phyloP scores from a whole-genome alignment of 2,797 vertebrate genomes.

The Cryptoblepharus egeriae region DNA sequence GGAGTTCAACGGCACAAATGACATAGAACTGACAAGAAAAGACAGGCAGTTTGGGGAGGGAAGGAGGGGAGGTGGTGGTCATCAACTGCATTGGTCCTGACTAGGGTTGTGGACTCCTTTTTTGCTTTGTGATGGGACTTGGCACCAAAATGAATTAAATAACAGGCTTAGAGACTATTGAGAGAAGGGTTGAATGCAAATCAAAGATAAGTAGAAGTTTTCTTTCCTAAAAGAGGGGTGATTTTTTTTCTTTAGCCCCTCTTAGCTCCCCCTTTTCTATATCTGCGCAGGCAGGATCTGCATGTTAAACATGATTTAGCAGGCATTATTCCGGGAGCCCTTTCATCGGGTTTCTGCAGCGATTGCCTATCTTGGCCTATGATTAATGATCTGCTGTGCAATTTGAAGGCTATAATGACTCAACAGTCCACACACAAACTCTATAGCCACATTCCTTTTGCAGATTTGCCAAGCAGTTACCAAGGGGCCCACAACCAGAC shows the following conservation, averaged over 20 bases:
- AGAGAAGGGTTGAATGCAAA: constrained; percentile 85
- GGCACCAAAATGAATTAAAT: constrained; percentile 87
- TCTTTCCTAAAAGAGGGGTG: constrained; percentile 84
- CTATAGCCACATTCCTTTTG: constrained; percentile 86
- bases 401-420: constrained; percentile 87
- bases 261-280: constrained; percentile 75
- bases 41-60: constrained; percentile 78
- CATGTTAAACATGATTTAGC: constrained; percentile 87
- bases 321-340: constrained; percentile 80
- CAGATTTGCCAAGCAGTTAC: constrained; percentile 87
- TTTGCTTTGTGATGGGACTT: constrained; percentile 84
- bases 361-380: constrained; percentile 86
- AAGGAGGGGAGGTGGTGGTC: constrained; percentile 63
- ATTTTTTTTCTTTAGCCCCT: constrained; percentile 68
- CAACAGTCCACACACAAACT: constrained; percentile 82
- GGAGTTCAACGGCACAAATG: constrained; percentile 87
- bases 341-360: constrained; percentile 78
- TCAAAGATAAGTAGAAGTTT: constrained; percentile 90
- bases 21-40: constrained; percentile 87
- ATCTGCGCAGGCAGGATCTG: constrained; percentile 83
- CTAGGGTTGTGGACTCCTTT: constrained; percentile 38
- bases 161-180: constrained; percentile 87
- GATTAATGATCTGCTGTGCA: constrained; percentile 88
- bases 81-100: constrained; percentile 82
- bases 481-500: constrained; percentile 79